These are phyloP conservation scores for Portevinia maculata DNA, from an alignment of 2,888 invertebrate genomes.

Conservation along the genomic window DNA sequence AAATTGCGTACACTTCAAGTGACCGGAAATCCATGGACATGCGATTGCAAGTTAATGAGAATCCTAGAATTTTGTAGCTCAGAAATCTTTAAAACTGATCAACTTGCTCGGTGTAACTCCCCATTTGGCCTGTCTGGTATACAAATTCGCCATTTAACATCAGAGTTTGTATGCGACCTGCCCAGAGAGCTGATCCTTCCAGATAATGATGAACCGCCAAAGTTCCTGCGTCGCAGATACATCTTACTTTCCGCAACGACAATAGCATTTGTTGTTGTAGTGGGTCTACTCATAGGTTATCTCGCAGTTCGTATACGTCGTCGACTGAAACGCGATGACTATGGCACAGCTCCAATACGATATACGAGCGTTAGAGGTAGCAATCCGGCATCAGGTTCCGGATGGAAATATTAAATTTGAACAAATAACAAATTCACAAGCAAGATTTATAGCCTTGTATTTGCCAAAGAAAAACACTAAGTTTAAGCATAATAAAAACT, in stretches of 20 bases:
- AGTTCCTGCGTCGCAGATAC: conserved; percentile 80
- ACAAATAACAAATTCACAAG: not conserved
- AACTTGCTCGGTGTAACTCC: conserved; percentile 79
- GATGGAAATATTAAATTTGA: conserved; percentile 54
- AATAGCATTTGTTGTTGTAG: conserved; percentile 79
- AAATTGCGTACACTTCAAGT: conserved; percentile 85
- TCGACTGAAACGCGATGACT: conserved; percentile 80
- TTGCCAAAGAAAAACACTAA: conserved; percentile 57
- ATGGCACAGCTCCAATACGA: conserved; percentile 80
- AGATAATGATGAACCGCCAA: conserved; percentile 80
- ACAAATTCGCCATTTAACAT: conserved; percentile 78
- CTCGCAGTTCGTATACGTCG: conserved; percentile 79
- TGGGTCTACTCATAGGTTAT: conserved; percentile 81
- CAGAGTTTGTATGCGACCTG: conserved; percentile 78
- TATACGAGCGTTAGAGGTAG: conserved; percentile 81
- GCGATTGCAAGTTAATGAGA: conserved; percentile 84
- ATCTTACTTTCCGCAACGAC: conserved; percentile 81
- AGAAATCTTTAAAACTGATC: conserved; percentile 72
- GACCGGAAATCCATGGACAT: conserved; percentile 87
- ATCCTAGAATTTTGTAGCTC: conserved; percentile 79
- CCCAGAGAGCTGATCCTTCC: conserved; percentile 79
- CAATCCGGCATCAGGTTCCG: conserved; percentile 79
- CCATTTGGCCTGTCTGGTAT: conserved; percentile 80
- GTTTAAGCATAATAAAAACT: conserved; percentile 22
- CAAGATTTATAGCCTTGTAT: conserved; percentile 7